phyloP scores from a whole-genome alignment of 2,113 vertebrate species.

The Lepidothrix coronata region DNA sequence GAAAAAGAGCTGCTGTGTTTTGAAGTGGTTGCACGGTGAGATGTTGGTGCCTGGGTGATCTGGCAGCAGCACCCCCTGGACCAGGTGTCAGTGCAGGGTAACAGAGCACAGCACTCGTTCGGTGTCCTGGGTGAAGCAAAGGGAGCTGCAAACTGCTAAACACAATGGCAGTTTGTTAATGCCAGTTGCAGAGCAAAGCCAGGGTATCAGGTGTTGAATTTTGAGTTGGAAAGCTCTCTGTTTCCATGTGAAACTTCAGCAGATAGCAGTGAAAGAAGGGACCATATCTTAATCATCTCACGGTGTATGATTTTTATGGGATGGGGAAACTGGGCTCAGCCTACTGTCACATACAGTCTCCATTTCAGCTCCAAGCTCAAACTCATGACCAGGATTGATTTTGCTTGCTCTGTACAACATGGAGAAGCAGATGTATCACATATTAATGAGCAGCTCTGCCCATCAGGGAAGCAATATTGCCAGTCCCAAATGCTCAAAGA shows the following conservation, averaged over 20 bases:
- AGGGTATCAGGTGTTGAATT: neutral
- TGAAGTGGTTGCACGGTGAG: neutral
- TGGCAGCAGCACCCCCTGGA: neutral
- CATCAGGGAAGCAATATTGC: constrained; percentile 11
- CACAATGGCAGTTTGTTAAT: neutral
- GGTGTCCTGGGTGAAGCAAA: neutral
- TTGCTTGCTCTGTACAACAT: neutral
- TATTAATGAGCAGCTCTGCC: constrained; percentile 35
- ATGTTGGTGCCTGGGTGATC: neutral
- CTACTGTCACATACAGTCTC: neutral
- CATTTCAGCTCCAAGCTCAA: neutral
- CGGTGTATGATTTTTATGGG: constrained; percentile 10
- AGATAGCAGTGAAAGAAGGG: neutral
- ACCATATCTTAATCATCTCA: neutral
- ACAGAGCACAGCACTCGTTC: neutral
- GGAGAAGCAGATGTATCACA: constrained; percentile 11
- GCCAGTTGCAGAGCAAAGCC: neutral
- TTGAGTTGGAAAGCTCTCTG: neutral
- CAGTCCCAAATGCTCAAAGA: constrained; percentile 1
- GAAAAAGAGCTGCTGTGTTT: neutral
- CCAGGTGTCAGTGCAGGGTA: neutral
- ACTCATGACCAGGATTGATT: neutral
- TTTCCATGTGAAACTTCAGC: neutral
- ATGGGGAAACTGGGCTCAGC: neutral
- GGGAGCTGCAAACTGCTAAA: neutral